These are phyloP conservation scores for Bombus waltoni DNA, from an alignment of 1,140 invertebrate genomes.

Conservation along the genomic window DNA sequence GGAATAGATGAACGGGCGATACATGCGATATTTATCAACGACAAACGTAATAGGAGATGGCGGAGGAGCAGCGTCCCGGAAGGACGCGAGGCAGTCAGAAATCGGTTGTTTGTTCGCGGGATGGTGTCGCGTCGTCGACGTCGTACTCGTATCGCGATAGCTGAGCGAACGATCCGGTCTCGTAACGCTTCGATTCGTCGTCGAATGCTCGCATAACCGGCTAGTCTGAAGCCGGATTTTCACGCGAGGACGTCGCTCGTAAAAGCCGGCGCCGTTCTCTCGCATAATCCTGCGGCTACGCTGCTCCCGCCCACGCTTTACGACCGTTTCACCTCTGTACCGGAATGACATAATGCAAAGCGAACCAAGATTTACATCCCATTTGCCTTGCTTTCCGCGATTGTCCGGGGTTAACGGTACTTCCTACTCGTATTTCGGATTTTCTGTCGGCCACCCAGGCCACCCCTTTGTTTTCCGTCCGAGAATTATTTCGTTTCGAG, in stretches of 20 bases:
- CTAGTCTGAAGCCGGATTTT: slow-evolving; percentile 45
- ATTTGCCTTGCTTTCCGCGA: slow-evolving; percentile 57
- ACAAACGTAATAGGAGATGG: neutral
- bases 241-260: slow-evolving; percentile 54
- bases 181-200: slow-evolving; percentile 31
- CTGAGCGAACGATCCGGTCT: slow-evolving; percentile 7
- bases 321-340: slow-evolving; percentile 52
- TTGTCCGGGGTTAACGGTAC: slow-evolving; percentile 45
- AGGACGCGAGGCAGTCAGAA: neutral
- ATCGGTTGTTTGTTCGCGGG: neutral
- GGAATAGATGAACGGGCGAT: neutral
- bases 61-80: neutral
- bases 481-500: slow-evolving; percentile 61
- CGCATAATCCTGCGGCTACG: slow-evolving; percentile 50
- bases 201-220: slow-evolving; percentile 20
- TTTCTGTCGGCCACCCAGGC: slow-evolving; percentile 32
- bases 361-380: slow-evolving; percentile 67
- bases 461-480: slow-evolving; percentile 33
- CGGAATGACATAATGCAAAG: slow-evolving; percentile 65
- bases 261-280: slow-evolving; percentile 51
- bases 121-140: neutral
- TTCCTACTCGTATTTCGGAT: slow-evolving; percentile 55
- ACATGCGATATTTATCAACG: neutral
- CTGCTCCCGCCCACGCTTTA: slow-evolving; percentile 47
- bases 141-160: neutral